Base-by-base conservation (phyloP, 2,888 invertebrate species). In the Drosophila limbata region DNA sequence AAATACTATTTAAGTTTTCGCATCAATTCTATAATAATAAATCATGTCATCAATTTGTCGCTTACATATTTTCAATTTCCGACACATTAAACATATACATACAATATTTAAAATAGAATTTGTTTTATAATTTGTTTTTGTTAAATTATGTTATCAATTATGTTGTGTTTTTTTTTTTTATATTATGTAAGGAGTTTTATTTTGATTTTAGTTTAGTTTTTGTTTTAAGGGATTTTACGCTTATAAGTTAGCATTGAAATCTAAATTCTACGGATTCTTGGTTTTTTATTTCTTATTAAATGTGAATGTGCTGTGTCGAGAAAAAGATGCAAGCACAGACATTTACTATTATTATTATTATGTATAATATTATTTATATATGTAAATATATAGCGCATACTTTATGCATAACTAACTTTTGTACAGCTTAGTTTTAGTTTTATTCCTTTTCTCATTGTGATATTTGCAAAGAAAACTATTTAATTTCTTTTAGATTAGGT, bases 21-120 rank as follows among this genome's bases (percentile, higher is more conserved):
- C 69, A 73, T 86, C 69, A 56, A 65, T 83, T 85, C 64, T 60
- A 73, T 66, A 66, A 67, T 79, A 76, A 77, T 68, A 74, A 71
- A 76, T 81, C 69, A 85, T 77, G 59, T 62, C 70, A 71, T 68
- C 39, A 48, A 56, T 68, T 50, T 48, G 39, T 66, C 48, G 61
- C 71, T 44, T 56, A 56, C 52, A 62, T 77, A 51, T 79, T 79
- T 33, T 68, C 66, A 84, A 84, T 86, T 88, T 88, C 88, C 84
- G 87, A 81, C 81, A 88, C 84, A 86, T 84, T 86, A 86, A 86
- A 86, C 87, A 84, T 88, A 85, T 88, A 82, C 86, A 82, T 79
- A 79, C 75, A 79, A 79, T 89, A 88, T 84, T 90, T 90, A 87
- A 90, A 90, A 90, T 90, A 90, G 84, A 90, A 74, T 80, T 84